A percentile compares a stretch with the other conserved stretches of the same genome.
Conservation (phyloP, 2,113 vertebrate genomes). For the Oryctolagus cuniculus region mOryCun1.1 NC_091434.1:74828501-74829000, state of each 20-base stretch:
- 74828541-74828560: not conserved
- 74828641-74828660: not conserved
- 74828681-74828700: not conserved
- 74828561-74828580: not conserved
- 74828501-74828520: not conserved
- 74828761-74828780: not conserved
- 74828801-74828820: not conserved
- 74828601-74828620: not conserved
- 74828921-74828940: not conserved
- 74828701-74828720: not conserved
- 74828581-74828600: not conserved
- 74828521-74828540: not conserved
- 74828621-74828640: slow-evolving; percentile 2
- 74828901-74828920: not conserved
- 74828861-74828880: not conserved
- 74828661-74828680: not conserved
- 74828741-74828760: not conserved
- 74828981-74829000: not conserved
- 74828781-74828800: not conserved
- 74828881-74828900: not conserved
- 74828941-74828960: not conserved
- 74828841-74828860: slow-evolving; percentile 21
- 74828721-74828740: not conserved
- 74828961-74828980: not conserved
- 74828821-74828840: not conserved